These are phyloP conservation scores for Heptranchias perlo DNA, from an alignment of 2,113 vertebrate genomes.

Conservation along the genomic window DNA sequence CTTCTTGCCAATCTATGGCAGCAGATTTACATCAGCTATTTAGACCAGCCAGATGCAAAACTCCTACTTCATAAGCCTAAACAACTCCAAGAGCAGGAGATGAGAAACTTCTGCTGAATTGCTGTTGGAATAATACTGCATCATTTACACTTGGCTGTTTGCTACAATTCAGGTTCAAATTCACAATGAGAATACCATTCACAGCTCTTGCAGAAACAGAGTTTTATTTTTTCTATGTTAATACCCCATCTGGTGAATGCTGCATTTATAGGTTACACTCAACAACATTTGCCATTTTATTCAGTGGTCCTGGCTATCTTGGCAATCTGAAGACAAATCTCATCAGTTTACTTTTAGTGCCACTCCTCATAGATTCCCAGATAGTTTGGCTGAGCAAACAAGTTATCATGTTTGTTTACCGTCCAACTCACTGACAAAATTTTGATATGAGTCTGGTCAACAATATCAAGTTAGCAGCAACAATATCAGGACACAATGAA, in stretches of 20 bases:
- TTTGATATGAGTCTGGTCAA: not conserved
- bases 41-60: not conserved
- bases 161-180: not conserved
- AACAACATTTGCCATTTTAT: not conserved
- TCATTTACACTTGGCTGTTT: not conserved
- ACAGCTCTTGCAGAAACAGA: not conserved
- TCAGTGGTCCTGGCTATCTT: not conserved
- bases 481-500: not conserved
- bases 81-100: not conserved
- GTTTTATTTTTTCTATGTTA: not conserved
- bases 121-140: not conserved
- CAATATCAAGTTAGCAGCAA: not conserved
- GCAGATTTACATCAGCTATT: not conserved
- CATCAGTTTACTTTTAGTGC: not conserved
- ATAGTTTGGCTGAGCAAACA: not conserved
- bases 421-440: constrained; percentile 6
- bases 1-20: not conserved
- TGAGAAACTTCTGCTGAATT: not conserved
- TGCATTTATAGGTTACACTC: not conserved
- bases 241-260: not conserved
- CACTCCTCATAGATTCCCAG: not conserved
- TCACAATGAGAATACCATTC: not conserved
- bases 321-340: constrained; percentile 10
- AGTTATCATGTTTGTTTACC: not conserved
- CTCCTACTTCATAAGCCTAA: not conserved